These are phyloP conservation scores for Embiotoca jacksoni DNA, from an alignment of 2,113 vertebrate genomes.

Conservation along the genomic window DNA sequence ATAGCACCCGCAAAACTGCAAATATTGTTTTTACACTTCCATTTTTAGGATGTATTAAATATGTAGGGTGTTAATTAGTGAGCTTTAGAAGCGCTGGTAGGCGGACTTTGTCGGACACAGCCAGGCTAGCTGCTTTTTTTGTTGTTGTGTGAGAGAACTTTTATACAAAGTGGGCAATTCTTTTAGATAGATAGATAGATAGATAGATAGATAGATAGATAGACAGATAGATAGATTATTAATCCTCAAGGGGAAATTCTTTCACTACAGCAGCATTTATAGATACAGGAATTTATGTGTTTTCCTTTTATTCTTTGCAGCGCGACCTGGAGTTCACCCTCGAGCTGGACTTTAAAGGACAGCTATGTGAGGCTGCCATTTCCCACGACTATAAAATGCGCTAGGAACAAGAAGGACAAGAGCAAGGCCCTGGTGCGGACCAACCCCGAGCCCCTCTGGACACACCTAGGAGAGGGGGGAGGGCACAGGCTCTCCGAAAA, in stretches of 20 bases:
- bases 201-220: no score
- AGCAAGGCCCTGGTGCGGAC: slow-evolving; percentile 25
- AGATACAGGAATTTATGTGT: no score
- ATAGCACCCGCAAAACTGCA: not conserved
- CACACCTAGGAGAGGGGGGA: slow-evolving; percentile 10
- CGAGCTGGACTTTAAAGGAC: slow-evolving; percentile 98
- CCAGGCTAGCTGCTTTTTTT: not conserved
- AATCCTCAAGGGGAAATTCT: no score
- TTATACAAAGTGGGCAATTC: not conserved
- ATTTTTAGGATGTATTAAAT: not conserved
- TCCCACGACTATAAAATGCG: slow-evolving; percentile 99
- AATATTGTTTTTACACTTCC: not conserved
- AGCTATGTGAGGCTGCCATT: slow-evolving; percentile 96
- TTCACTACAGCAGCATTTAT: no score
- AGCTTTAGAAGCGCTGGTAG: not conserved
- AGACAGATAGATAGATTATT: no score
- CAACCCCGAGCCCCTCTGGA: slow-evolving; percentile 42
- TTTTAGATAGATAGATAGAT: no score
- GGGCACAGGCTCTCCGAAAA: slow-evolving; percentile 33
- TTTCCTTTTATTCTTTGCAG: slow-evolving; percentile 71
- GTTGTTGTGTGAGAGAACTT: not conserved
- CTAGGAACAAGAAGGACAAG: slow-evolving; percentile 73
- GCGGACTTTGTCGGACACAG: not conserved
- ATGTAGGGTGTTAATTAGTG: not conserved
- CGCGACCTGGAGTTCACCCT: slow-evolving; percentile 98